phyloP scores from a whole-genome alignment of 2,113 vertebrate genomes.

The Motacilla alba region DNA sequence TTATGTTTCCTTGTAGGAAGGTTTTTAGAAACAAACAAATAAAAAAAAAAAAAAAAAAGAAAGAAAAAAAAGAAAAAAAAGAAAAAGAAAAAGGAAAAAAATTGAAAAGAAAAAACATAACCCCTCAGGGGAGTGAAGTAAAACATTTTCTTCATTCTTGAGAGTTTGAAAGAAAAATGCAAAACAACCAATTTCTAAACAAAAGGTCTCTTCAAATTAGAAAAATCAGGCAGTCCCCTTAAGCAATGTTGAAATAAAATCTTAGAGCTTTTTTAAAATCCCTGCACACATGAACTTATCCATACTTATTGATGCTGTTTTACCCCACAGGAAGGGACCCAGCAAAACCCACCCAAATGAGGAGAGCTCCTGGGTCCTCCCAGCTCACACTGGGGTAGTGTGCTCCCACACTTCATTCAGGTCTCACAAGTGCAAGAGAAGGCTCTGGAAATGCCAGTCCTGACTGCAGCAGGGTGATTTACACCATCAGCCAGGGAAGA shows the following conservation, averaged over 20 bases:
- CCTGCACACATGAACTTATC: not conserved
- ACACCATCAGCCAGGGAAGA: fast-evolving
- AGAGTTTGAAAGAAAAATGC: not conserved
- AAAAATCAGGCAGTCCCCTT: not conserved
- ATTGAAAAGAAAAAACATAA: not conserved
- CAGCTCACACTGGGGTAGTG: fast-evolving
- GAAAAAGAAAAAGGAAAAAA: fast-evolving
- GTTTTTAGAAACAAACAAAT: not conserved
- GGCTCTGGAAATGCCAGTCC: not conserved
- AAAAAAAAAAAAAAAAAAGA: too few species aligned
- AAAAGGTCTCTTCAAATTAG: not conserved
- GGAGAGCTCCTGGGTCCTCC: not conserved
- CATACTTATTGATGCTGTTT: not conserved
- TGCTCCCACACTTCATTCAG: not conserved
- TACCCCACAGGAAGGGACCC: not conserved
- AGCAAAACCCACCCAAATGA: not conserved
- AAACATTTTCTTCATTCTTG: not conserved
- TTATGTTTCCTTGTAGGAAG: not conserved
- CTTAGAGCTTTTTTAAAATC: not conserved
- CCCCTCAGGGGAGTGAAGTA: not conserved
- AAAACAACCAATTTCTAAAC: not conserved
- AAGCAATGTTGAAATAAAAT: not conserved
- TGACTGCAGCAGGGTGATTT: not conserved
- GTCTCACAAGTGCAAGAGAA: not conserved
- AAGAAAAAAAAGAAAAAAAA: not conserved